A percentile compares a stretch with the other conserved stretches of the same genome.
Evolutionary conservation across 2,797 vertebrate genomes (phyloP).

Genomic region (Sebastes iracundus): DNA sequence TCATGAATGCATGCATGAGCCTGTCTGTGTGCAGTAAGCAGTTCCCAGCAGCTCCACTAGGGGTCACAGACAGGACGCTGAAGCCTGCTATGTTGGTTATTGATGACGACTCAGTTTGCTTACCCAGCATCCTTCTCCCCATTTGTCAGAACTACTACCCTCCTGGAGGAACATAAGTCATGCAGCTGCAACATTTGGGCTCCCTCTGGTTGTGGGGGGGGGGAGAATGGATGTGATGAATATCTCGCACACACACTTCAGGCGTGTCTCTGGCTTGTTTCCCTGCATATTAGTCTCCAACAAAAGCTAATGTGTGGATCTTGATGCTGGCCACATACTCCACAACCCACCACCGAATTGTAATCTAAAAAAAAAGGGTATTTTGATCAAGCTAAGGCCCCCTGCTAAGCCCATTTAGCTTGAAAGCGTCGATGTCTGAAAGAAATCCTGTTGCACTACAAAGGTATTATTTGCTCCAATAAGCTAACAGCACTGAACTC

Average conservation of each 20-base stretch:
- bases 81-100: conserved; percentile 41
- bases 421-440: conserved; percentile 55
- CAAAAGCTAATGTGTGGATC: neutral
- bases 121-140: conserved; percentile 63
- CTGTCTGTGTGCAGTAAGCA: neutral
- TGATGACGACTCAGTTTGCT: conserved; percentile 65
- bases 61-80: conserved; percentile 44
- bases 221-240: conserved; percentile 32
- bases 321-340: conserved; percentile 37
- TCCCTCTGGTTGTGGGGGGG: conserved; percentile 33
- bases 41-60: conserved; percentile 61
- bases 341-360: conserved; percentile 8
- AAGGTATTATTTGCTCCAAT: conserved; percentile 61
- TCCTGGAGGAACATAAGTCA: conserved; percentile 64
- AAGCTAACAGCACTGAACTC: conserved; percentile 65
- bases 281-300: conserved; percentile 14
- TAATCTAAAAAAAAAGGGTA: conserved; percentile 32
- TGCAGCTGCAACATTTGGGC: conserved; percentile 43
- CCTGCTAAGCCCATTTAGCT: conserved; percentile 34
- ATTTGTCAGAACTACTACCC: conserved; percentile 66
- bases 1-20: conserved; percentile 32
- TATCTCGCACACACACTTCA: conserved; percentile 12
- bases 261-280: conserved; percentile 35
- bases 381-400: conserved; percentile 19
- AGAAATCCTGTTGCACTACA: conserved; percentile 67